Evolutionary conservation across 2,888 invertebrate species (phyloP).

Genomic region (Macropis europaea): DNA sequence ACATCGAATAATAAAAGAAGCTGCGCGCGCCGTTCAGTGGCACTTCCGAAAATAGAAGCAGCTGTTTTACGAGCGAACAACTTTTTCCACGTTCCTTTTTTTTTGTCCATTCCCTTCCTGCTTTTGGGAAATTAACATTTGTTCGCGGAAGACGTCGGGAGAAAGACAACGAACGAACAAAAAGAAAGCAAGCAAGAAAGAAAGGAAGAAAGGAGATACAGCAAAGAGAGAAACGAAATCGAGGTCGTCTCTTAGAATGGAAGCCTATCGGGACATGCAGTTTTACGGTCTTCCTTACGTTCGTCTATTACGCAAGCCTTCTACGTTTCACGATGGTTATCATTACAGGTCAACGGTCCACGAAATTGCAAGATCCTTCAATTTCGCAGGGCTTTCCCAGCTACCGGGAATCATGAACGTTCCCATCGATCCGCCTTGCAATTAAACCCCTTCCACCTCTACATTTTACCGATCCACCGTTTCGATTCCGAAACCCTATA

Average conservation of each 20-base stretch:
- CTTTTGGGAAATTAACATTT: background rate
- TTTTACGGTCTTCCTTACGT: conserved; percentile 48
- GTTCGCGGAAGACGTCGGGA: background rate
- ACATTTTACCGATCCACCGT: background rate
- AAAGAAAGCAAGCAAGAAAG: too few relatives aligned
- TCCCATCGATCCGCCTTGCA: conserved; percentile 12
- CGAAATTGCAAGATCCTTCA: conserved; percentile 72
- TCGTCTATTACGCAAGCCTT: conserved; percentile 53
- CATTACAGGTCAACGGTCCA: conserved; percentile 76
- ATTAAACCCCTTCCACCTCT: too few relatives aligned
- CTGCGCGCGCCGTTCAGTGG: conserved; percentile 3
- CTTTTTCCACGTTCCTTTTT: conserved; percentile 1
- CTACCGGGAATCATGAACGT: conserved; percentile 27
- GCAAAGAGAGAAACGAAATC: conserved; percentile 15
- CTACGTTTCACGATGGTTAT: conserved; percentile 72
- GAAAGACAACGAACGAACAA: too few relatives aligned
- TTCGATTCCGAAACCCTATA: too few relatives aligned
- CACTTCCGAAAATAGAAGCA: conserved; percentile 19
- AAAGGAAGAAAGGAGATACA: background rate
- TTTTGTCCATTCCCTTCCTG: too few relatives aligned
- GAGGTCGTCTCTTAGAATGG: conserved; percentile 16
- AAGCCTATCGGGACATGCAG: conserved; percentile 46
- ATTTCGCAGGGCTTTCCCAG: conserved; percentile 50
- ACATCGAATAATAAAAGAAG: conserved; percentile 19
- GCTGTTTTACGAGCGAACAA: conserved; percentile 14